These are phyloP conservation scores for Lampropteryx suffumata DNA, from an alignment of 2,888 invertebrate genomes.

Conservation along the genomic window DNA sequence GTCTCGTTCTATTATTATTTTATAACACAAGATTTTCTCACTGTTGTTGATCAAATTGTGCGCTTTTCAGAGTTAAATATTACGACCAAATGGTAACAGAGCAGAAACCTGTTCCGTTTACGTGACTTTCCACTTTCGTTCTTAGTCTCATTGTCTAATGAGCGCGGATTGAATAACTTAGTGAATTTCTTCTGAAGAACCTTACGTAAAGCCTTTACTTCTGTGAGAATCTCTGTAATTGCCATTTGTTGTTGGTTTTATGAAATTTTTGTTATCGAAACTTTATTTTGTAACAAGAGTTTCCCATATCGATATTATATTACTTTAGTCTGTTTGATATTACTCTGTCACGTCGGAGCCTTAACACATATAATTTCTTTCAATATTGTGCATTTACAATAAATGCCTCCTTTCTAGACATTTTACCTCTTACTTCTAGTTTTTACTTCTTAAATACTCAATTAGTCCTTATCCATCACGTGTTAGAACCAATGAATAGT, in stretches of 20 bases:
- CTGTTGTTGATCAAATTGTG: slow-evolving; percentile 1
- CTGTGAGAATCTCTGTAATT: slow-evolving; percentile 74
- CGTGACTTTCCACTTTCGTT: slow-evolving; percentile 80
- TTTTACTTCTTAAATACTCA: background rate
- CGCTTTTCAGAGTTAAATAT: slow-evolving; percentile 31
- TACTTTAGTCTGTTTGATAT: slow-evolving; percentile 17
- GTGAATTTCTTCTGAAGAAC: slow-evolving; percentile 67
- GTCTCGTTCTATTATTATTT: too few species aligned
- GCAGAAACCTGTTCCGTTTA: slow-evolving; percentile 57
- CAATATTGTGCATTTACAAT: background rate
- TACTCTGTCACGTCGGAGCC: slow-evolving; percentile 2
- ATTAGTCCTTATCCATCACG: background rate
- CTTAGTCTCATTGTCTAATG: slow-evolving; percentile 76
- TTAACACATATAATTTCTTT: slow-evolving; percentile 5
- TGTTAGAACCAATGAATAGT: background rate
- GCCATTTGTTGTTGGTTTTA: slow-evolving; percentile 53
- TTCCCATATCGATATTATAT: slow-evolving; percentile 46
- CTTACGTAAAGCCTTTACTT: slow-evolving; percentile 64
- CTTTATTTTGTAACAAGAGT: slow-evolving; percentile 62
- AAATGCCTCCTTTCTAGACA: too few species aligned
- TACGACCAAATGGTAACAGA: slow-evolving; percentile 49
- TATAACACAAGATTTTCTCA: too few species aligned
- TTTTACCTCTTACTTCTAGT: too few species aligned
- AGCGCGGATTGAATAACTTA: slow-evolving; percentile 73
- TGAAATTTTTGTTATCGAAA: slow-evolving; percentile 65